Conservation (phyloP, 2,888 invertebrate species). For the Campoletis raptor region DNA sequence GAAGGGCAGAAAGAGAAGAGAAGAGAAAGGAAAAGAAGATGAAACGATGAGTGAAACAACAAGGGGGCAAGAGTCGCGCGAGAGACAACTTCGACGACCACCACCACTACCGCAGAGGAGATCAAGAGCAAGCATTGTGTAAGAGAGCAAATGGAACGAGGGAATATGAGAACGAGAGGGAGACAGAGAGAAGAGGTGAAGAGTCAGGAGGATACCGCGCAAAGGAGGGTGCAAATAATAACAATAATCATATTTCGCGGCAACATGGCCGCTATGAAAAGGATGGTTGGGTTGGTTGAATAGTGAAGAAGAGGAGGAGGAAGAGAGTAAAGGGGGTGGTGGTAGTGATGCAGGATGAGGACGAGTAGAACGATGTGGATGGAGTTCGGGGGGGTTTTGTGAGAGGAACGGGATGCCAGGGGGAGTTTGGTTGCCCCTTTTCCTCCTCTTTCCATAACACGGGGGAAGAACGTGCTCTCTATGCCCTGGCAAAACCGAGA, state of each 20-base stretch:
- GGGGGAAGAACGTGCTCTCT: constrained; percentile 59
- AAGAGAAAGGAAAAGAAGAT: constrained; percentile 55
- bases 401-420: constrained; percentile 56
- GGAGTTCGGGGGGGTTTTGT: constrained; percentile 73
- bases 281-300: constrained; percentile 79
- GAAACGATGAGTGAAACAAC: constrained; percentile 69
- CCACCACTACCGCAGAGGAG: constrained; percentile 41
- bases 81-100: constrained; percentile 60
- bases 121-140: constrained; percentile 52
- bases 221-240: constrained; percentile 84
- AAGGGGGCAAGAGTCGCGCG: constrained; percentile 57
- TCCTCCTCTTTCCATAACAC: constrained; percentile 34
- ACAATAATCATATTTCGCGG: constrained; percentile 85
- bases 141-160: constrained; percentile 37
- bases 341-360: constrained; percentile 64
- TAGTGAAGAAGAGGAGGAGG: constrained; percentile 51
- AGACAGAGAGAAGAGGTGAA: constrained; percentile 72
- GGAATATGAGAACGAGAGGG: constrained; percentile 36
- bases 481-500: constrained; percentile 25
- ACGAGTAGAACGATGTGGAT: constrained; percentile 66
- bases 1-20: constrained; percentile 50
- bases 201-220: constrained; percentile 79
- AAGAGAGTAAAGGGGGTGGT: constrained; percentile 28
- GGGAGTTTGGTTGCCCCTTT: constrained; percentile 39
- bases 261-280: constrained; percentile 84